These are phyloP conservation scores for Etheostoma perlongum DNA, from an alignment of 2,797 vertebrate genomes.

Conservation along the genomic window DNA sequence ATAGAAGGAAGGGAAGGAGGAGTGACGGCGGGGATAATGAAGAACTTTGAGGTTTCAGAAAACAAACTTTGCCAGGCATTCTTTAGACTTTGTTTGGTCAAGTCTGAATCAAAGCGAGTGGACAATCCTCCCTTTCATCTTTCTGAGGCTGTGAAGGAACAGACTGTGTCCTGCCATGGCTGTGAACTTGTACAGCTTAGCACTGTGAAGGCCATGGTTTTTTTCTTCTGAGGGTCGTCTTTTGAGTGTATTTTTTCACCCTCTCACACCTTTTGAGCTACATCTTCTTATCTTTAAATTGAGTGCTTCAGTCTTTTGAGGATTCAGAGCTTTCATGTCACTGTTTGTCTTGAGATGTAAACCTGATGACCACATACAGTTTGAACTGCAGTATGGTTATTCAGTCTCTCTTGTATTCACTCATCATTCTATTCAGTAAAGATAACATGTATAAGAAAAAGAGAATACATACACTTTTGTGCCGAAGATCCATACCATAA, in stretches of 20 bases:
- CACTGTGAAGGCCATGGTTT: slow-evolving; percentile 70
- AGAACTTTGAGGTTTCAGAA: slow-evolving; percentile 72
- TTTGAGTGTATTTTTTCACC: slow-evolving; percentile 77
- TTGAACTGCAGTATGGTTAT: slow-evolving; percentile 61
- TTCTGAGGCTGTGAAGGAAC: slow-evolving; percentile 75
- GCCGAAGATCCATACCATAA: neutral
- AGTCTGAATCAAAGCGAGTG: slow-evolving; percentile 74
- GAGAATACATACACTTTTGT: neutral
- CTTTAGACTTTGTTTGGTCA: slow-evolving; percentile 72
- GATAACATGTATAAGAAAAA: slow-evolving; percentile 35
- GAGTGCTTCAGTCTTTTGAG: slow-evolving; percentile 85
- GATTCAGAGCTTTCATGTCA: slow-evolving; percentile 83
- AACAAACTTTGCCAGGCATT: slow-evolving; percentile 76
- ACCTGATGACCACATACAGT: slow-evolving; percentile 65
- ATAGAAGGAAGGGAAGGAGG: slow-evolving; percentile 46
- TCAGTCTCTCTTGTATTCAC: slow-evolving; percentile 42
- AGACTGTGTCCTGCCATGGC: slow-evolving; percentile 79
- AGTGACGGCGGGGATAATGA: slow-evolving; percentile 24
- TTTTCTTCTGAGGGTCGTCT: slow-evolving; percentile 65
- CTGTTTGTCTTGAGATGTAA: slow-evolving; percentile 81
- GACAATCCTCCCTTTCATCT: slow-evolving; percentile 83
- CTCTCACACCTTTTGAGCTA: slow-evolving; percentile 87
- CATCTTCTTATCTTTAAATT: slow-evolving; percentile 89
- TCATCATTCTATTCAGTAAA: slow-evolving; percentile 39
- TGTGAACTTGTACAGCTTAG: slow-evolving; percentile 84